Evolutionary conservation across 2,113 vertebrate genomes (phyloP).

Genomic region (Caloenas nicobarica): DNA sequence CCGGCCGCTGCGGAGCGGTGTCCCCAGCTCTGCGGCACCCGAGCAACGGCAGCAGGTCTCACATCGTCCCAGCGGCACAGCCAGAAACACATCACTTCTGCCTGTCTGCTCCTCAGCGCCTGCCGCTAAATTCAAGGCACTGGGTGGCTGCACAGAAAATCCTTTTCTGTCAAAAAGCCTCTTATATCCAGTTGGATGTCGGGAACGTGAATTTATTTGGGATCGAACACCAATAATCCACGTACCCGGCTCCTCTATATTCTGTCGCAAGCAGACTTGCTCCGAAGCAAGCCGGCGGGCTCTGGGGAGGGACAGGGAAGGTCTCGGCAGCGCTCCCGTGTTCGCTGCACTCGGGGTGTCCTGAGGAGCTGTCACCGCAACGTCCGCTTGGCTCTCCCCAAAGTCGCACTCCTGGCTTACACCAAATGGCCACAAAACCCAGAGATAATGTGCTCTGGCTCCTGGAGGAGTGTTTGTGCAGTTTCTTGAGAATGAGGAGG

Average conservation of each 20-base stretch:
- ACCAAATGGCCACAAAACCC: too few relatives aligned
- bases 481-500: background rate
- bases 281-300: background rate
- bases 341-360: too few relatives aligned
- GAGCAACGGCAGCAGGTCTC: background rate
- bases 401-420: too few relatives aligned
- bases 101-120: background rate
- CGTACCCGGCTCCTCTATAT: background rate
- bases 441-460: background rate
- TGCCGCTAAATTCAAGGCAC: background rate
- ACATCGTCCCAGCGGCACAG: accelerated
- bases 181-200: background rate
- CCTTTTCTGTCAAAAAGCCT: background rate
- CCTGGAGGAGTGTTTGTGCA: background rate
- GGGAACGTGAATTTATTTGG: background rate
- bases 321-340: too few relatives aligned
- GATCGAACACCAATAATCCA: slow-evolving; percentile 6
- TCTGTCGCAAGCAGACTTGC: background rate
- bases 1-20: too few relatives aligned
- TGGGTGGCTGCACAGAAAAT: background rate
- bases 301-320: background rate
- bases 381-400: too few relatives aligned
- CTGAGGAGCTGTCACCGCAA: too few relatives aligned
- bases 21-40: background rate
- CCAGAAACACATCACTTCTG: background rate